A percentile compares a stretch with the other conserved stretches of the same genome.
Conservation (phyloP, 2,113 vertebrate species). For the Python bivittatus region DNA sequence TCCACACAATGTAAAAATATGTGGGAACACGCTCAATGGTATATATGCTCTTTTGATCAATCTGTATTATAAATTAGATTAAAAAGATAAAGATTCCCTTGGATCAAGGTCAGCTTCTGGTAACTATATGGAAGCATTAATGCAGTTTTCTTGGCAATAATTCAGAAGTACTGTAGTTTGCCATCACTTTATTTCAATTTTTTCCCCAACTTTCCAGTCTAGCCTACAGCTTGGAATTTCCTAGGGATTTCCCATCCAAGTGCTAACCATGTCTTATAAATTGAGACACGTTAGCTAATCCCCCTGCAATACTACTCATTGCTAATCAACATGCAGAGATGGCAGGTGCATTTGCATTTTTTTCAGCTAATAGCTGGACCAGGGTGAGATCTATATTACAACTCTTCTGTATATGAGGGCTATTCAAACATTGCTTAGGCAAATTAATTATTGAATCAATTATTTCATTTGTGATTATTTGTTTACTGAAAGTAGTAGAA, state of each 20-base stretch:
- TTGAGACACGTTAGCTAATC: too few relatives aligned
- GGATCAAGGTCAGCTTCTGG: too few relatives aligned
- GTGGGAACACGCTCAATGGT: background rate
- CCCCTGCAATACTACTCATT: background rate
- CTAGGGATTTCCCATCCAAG: too few relatives aligned
- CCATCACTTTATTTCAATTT: too few relatives aligned
- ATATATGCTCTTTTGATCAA: background rate
- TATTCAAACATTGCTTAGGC: background rate
- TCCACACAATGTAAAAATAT: background rate
- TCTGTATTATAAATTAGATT: background rate
- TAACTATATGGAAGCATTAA: too few relatives aligned
- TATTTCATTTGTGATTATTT: background rate
- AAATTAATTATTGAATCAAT: background rate
- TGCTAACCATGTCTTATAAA: too few relatives aligned
- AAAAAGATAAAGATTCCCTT: too few relatives aligned
- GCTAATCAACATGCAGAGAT: background rate
- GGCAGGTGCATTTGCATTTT: background rate
- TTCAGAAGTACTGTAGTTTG: too few relatives aligned
- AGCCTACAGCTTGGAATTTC: too few relatives aligned
- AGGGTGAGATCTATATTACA: too few relatives aligned
- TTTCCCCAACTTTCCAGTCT: too few relatives aligned
- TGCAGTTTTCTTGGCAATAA: too few relatives aligned
- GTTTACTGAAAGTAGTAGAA: background rate
- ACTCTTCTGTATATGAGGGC: background rate
- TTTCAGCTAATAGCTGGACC: background rate